Evolutionary conservation across 2,797 vertebrate species (phyloP).

Genomic region (Tapirus indicus): DNA sequence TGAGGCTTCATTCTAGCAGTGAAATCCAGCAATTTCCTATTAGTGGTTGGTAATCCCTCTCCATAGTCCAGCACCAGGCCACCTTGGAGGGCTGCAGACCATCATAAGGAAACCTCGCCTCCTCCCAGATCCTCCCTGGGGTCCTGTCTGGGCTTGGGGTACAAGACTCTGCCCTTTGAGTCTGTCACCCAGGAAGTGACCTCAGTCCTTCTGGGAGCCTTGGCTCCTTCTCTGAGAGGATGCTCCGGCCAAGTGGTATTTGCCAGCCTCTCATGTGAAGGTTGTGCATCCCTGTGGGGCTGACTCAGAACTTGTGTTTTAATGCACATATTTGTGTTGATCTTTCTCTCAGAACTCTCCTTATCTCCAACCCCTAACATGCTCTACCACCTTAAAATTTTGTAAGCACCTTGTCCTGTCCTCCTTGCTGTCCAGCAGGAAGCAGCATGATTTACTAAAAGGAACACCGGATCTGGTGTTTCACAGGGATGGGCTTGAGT

Average conservation of each 20-base stretch:
- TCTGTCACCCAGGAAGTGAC: not conserved
- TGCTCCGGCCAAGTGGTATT: not conserved
- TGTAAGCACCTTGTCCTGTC: not conserved
- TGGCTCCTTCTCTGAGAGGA: not conserved
- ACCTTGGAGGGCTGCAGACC: not conserved
- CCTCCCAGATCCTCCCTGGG: not conserved
- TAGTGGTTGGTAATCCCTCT: not conserved
- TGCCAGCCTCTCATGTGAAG: not conserved
- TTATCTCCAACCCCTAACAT: not conserved
- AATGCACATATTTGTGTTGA: not conserved
- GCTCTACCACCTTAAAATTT: not conserved
- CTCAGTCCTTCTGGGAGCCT: not conserved
- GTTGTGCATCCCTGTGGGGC: not conserved
- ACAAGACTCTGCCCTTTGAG: not conserved
- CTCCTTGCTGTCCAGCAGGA: not conserved
- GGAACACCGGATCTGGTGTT: not conserved
- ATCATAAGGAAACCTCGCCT: not conserved
- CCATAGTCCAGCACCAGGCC: not conserved
- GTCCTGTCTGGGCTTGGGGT: not conserved
- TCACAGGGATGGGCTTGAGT: not conserved
- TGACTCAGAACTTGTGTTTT: not conserved
- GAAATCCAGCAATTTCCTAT: conserved; percentile 12
- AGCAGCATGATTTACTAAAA: not conserved
- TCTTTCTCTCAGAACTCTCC: not conserved
- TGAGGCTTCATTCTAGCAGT: not conserved